Conservation (phyloP, 2,113 vertebrate genomes). For the Microtus pennsylvanicus region DNA sequence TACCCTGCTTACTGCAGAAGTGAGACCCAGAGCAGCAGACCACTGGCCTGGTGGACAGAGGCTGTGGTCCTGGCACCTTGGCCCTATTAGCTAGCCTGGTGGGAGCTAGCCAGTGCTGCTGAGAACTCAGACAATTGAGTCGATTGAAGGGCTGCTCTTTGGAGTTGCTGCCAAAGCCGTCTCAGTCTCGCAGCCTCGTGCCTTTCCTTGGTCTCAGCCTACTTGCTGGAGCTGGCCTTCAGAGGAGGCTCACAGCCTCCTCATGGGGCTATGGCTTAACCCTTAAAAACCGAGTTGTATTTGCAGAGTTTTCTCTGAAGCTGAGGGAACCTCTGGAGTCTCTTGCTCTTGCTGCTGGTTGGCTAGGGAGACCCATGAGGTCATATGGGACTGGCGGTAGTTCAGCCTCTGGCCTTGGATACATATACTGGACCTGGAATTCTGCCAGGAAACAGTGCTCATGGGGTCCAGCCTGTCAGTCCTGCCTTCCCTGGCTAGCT, state of each 20-base stretch:
- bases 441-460: constrained; percentile 35
- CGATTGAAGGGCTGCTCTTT: constrained; percentile 51
- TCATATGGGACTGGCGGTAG: constrained; percentile 43
- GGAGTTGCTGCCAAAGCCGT: constrained; percentile 63
- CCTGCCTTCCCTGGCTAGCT: neutral
- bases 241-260: constrained; percentile 20
- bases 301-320: constrained; percentile 72
- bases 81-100: constrained; percentile 50
- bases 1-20: neutral
- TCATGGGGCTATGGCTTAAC: constrained; percentile 65
- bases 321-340: constrained; percentile 5
- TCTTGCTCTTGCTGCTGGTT: constrained; percentile 38
- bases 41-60: neutral
- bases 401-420: constrained; percentile 34
- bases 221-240: constrained; percentile 50
- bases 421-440: neutral
- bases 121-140: neutral
- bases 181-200: neutral
- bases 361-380: constrained; percentile 19
- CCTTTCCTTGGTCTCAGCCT: constrained; percentile 54
- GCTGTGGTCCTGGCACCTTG: neutral
- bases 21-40: neutral
- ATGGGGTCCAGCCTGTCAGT: neutral
- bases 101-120: constrained; percentile 48
- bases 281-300: constrained; percentile 72